Conservation (phyloP, 2,797 vertebrate species). For the Neoniphon sammara region DNA sequence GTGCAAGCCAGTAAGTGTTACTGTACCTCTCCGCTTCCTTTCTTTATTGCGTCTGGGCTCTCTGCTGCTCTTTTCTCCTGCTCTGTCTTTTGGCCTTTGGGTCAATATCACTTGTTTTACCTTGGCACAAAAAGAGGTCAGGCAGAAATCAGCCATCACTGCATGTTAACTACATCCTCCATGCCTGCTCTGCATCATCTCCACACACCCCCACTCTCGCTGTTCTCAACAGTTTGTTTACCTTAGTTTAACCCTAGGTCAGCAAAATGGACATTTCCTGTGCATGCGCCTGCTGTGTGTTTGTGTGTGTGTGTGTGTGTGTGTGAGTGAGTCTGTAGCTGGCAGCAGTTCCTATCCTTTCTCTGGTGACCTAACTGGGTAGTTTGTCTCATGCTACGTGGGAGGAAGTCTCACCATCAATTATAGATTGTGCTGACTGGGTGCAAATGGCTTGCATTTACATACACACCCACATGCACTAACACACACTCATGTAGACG, state of each 20-base stretch:
- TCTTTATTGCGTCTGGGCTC: not conserved
- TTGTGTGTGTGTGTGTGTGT: slow-evolving; percentile 4
- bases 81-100: slow-evolving; percentile 19
- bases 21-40: slow-evolving; percentile 13
- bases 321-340: slow-evolving; percentile 36
- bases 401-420: slow-evolving; percentile 73
- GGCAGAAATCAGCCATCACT: slow-evolving; percentile 30
- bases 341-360: slow-evolving; percentile 50
- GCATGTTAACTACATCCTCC: slow-evolving; percentile 21
- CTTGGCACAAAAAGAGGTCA: slow-evolving; percentile 44
- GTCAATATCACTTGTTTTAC: slow-evolving; percentile 32
- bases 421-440: slow-evolving; percentile 75
- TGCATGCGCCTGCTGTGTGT: slow-evolving; percentile 31
- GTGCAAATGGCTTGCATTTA: slow-evolving; percentile 42
- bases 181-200: slow-evolving; percentile 16
- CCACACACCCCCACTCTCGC: slow-evolving; percentile 13
- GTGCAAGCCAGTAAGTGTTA: slow-evolving; percentile 28
- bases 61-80: slow-evolving; percentile 7
- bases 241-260: slow-evolving; percentile 49
- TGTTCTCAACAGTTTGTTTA: slow-evolving; percentile 50
- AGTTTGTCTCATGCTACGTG: slow-evolving; percentile 65
- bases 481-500: not conserved
- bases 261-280: slow-evolving; percentile 64
- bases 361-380: slow-evolving; percentile 43
- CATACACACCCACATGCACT: slow-evolving; percentile 10